Conservation (phyloP, 2,888 invertebrate genomes). For the Macrosoma leucophasiata region DNA sequence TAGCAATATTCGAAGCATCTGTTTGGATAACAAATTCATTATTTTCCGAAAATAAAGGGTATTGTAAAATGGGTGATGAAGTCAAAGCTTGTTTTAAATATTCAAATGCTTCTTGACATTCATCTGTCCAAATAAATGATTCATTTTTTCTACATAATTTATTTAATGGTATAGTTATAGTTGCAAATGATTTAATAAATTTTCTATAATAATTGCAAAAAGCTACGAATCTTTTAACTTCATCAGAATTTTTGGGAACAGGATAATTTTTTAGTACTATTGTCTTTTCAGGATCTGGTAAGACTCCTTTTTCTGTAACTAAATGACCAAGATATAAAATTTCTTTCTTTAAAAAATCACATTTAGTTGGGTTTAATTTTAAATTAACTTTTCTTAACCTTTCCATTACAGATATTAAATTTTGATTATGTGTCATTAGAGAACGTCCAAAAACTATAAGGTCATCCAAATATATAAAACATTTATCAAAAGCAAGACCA, state of each 20-base stretch:
- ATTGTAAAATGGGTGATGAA: slow-evolving; percentile 15
- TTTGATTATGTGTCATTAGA: slow-evolving; percentile 13
- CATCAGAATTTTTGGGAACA: slow-evolving; percentile 10
- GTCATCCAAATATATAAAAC: slow-evolving; percentile 13
- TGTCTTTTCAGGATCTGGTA: slow-evolving; percentile 16
- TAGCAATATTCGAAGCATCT: slow-evolving; percentile 13
- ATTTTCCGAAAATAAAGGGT: slow-evolving; percentile 12
- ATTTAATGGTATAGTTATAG: slow-evolving; percentile 13
- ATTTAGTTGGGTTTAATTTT: slow-evolving; percentile 8
- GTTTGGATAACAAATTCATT: slow-evolving; percentile 20
- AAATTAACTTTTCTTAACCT: slow-evolving; percentile 9
- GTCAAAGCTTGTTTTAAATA: slow-evolving; percentile 9
- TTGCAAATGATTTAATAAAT: slow-evolving; percentile 7
- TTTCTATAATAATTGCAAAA: slow-evolving; percentile 13
- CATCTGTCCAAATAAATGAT: slow-evolving; percentile 9
- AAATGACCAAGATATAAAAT: slow-evolving; percentile 17
- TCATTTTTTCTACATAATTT: slow-evolving; percentile 15
- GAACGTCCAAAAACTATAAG: slow-evolving; percentile 8
- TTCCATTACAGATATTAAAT: slow-evolving; percentile 7
- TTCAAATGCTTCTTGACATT: slow-evolving; percentile 15
- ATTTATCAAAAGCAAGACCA: slow-evolving; percentile 10
- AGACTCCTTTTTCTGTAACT: slow-evolving; percentile 11
- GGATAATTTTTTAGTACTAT: slow-evolving; percentile 15
- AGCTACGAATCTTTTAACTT: slow-evolving; percentile 15
- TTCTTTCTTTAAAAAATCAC: slow-evolving; percentile 10